Conservation (phyloP, 1,140 invertebrate genomes). For the Glossosoma conforme region DNA sequence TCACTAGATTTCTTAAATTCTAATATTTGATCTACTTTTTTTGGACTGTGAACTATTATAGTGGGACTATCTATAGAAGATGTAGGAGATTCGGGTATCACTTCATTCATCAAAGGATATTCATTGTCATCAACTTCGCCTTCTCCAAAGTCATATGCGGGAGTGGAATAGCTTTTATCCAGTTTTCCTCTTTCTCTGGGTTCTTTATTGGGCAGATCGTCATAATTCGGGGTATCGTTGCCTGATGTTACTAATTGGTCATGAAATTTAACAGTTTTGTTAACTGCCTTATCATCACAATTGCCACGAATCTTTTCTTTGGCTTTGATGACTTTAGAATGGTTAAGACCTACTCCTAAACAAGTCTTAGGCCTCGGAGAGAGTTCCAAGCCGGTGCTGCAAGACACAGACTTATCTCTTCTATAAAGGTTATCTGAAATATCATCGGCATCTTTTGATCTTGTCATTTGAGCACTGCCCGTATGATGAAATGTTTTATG, state of each 20-base stretch:
- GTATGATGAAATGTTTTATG: constrained; percentile 48
- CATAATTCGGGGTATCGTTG: constrained; percentile 20
- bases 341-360: constrained; percentile 45
- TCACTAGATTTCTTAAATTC: constrained; percentile 43
- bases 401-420: constrained; percentile 54
- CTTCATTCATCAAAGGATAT: constrained; percentile 34
- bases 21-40: constrained; percentile 40
- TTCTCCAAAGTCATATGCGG: constrained; percentile 64
- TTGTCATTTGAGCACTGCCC: constrained; percentile 38
- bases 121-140: constrained; percentile 35
- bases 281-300: constrained; percentile 13
- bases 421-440: constrained; percentile 38
- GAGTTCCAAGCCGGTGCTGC: constrained; percentile 63
- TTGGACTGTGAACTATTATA: constrained; percentile 32
- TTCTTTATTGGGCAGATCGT: constrained; percentile 17
- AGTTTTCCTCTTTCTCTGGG: constrained; percentile 50
- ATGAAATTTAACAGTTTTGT: constrained; percentile 27
- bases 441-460: constrained; percentile 30
- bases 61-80: constrained; percentile 35
- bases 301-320: constrained; percentile 15
- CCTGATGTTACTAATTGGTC: constrained; percentile 31
- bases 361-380: constrained; percentile 63
- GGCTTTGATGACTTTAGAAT: constrained; percentile 20
- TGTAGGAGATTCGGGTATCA: constrained; percentile 41
- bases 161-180: constrained; percentile 73